Evolutionary conservation across 1,140 invertebrate genomes (phyloP).

Genomic region (Diuraphis noxia): DNA sequence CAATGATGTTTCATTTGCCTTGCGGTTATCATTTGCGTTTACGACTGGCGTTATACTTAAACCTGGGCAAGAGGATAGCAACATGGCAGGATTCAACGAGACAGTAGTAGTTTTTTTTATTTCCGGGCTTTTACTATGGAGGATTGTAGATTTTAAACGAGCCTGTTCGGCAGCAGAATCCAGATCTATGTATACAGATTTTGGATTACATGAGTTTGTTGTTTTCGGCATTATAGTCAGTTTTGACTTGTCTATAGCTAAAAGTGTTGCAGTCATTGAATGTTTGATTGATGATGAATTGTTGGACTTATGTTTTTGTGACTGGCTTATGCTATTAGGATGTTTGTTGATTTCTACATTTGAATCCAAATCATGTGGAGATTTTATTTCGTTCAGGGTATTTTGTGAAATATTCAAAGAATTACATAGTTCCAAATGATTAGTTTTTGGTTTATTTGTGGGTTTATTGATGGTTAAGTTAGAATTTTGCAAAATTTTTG

Average conservation of each 20-base stretch:
- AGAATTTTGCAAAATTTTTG: not conserved
- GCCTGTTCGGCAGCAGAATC: constrained; percentile 18
- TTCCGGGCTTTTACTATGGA: not conserved
- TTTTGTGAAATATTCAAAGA: not conserved
- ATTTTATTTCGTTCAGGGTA: not conserved
- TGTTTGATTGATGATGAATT: not conserved
- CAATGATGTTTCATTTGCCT: not conserved
- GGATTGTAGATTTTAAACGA: not conserved
- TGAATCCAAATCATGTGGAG: not conserved
- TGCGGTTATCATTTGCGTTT: not conserved
- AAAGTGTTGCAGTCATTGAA: not conserved
- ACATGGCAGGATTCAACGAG: not conserved
- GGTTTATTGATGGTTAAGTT: not conserved
- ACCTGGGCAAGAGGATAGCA: constrained; percentile 25
- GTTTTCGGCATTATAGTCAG: not conserved
- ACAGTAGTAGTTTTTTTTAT: not conserved
- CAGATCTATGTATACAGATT: not conserved
- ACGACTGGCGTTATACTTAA: constrained; percentile 28
- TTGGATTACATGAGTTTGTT: not conserved
- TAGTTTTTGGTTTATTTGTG: not conserved
- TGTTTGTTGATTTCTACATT: not conserved
- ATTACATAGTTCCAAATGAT: not conserved
- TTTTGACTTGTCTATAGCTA: not conserved
- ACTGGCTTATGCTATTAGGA: not conserved
- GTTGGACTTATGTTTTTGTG: not conserved